Evolutionary conservation across 2,888 invertebrate species (phyloP).

Genomic region (Acanthosepion esculentum): DNA sequence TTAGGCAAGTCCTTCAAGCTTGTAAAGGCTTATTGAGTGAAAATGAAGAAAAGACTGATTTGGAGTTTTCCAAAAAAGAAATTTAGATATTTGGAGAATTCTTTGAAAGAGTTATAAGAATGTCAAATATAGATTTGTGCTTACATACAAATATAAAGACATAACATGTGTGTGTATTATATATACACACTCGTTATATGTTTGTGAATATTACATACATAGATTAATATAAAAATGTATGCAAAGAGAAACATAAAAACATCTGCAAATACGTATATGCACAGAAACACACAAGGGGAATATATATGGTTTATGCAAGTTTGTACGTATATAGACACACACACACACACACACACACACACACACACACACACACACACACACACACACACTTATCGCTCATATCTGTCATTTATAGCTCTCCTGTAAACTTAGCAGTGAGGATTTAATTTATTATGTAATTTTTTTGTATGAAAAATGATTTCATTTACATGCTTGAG

Average conservation of each 20-base stretch:
- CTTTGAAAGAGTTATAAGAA: background rate
- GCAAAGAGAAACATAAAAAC: background rate
- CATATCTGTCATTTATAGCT: no score
- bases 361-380: no score
- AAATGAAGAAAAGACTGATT: background rate
- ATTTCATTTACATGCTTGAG: no score
- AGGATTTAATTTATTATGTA: no score
- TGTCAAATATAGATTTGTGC: background rate
- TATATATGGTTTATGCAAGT: no score
- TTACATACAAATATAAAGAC: background rate
- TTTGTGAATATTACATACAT: background rate
- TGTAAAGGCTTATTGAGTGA: constrained; percentile 15
- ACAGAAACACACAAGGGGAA: no score
- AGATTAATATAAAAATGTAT: background rate
- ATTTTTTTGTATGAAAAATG: no score
- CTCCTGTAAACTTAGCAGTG: no score
- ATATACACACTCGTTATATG: background rate
- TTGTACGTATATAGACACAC: no score
- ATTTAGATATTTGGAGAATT: background rate
- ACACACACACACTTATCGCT: no score
- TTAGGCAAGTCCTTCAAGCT: constrained; percentile 22
- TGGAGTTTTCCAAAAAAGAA: constrained; percentile 7
- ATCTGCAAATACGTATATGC: background rate
- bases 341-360: no score
- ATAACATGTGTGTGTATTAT: background rate